A percentile compares a stretch with the other conserved stretches of the same genome.
Evolutionary conservation across 2,888 invertebrate genomes (phyloP).

Genomic region (Pardosa pseudoannulata): DNA sequence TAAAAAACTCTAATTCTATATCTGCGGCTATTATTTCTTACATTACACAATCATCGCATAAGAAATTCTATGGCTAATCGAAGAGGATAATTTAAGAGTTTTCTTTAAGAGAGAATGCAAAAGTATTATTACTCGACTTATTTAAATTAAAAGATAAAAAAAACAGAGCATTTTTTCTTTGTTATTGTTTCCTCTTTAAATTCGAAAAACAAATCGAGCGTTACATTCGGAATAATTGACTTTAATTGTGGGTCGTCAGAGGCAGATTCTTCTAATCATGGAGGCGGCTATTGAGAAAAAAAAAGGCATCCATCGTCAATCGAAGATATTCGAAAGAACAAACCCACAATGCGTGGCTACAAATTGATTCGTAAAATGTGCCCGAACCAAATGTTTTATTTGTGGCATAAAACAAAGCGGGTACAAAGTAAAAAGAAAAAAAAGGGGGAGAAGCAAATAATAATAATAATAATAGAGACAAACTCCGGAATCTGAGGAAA

Average conservation of each 20-base stretch:
- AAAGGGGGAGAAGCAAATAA: conserved; percentile 31
- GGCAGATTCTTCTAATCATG: conserved; percentile 56
- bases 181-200: conserved; percentile 41
- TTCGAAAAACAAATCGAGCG: conserved; percentile 66
- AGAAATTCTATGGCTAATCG: neutral
- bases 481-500: conserved; percentile 41
- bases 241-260: conserved; percentile 70
- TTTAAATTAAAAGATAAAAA: conserved; percentile 25
- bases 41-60: neutral
- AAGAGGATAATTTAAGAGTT: neutral
- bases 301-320: conserved; percentile 39
- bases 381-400: conserved; percentile 68
- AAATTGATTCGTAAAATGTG: conserved; percentile 72
- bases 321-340: conserved; percentile 64
- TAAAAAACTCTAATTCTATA: too few relatives aligned
- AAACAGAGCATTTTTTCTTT: conserved; percentile 24
- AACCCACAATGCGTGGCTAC: conserved; percentile 53
- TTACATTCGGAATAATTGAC: conserved; percentile 68
- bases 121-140: conserved; percentile 8
- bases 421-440: conserved; percentile 23
- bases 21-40: neutral
- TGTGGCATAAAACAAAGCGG: conserved; percentile 68
- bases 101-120: neutral
- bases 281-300: conserved; percentile 33
- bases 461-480: conserved; percentile 66